Percentiles rank a stretch among this genome's conserved stretches.
These are phyloP conservation scores for Theodoxus fluviatilis DNA, from an alignment of 2,888 invertebrate genomes.

Conservation along the genomic window DNA sequence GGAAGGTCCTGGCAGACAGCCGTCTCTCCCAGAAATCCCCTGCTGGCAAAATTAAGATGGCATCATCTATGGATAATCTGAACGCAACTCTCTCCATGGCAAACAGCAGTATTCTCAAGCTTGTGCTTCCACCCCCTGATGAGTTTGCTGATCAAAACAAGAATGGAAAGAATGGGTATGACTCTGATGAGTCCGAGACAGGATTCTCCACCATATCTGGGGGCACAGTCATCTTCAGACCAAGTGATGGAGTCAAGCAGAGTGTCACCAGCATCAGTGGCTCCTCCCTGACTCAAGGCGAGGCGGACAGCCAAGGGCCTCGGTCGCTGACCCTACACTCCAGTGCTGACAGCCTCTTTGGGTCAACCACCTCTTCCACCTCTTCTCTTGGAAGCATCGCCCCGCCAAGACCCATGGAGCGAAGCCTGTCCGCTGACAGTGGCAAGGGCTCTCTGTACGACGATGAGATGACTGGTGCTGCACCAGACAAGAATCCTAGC, in stretches of 20 bases:
- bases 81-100: no score
- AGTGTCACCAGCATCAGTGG: not conserved
- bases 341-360: conserved; percentile 49
- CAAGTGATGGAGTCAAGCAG: conserved; percentile 23
- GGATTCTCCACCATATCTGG: conserved; percentile 43
- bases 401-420: conserved; percentile 28
- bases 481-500: no score
- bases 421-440: conserved; percentile 48
- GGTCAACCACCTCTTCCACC: conserved; percentile 40
- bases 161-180: conserved; percentile 22
- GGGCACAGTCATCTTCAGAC: conserved; percentile 38
- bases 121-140: conserved; percentile 30
- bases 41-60: no score
- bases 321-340: conserved; percentile 30
- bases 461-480: no score
- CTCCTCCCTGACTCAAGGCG: not conserved
- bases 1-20: no score
- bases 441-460: conserved; percentile 50
- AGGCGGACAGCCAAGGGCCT: conserved; percentile 8
- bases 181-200: conserved; percentile 36
- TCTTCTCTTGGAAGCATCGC: conserved; percentile 28
- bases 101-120: conserved; percentile 29
- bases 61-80: no score
- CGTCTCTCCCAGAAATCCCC: no score
- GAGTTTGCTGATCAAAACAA: conserved; percentile 32